phyloP scores from a whole-genome alignment of 2,888 invertebrate genomes.

The Hyposoter didymator region DNA sequence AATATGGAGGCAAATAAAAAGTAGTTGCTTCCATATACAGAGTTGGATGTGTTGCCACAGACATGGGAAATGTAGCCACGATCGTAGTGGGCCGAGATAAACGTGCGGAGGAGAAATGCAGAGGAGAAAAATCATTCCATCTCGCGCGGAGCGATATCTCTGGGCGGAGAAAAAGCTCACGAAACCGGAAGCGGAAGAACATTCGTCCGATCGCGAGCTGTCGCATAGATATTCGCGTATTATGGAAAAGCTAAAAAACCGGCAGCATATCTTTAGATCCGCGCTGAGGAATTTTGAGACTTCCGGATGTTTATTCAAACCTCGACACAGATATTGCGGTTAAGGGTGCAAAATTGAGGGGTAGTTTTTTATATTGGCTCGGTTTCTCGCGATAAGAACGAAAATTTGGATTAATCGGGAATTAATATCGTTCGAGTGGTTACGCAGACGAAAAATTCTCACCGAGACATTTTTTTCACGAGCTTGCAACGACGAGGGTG shows the following conservation, averaged over 20 bases:
- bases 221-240: constrained; percentile 31
- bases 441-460: constrained; percentile 67
- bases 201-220: constrained; percentile 44
- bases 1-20: background rate
- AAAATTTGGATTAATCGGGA: constrained; percentile 69
- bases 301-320: background rate
- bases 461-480: constrained; percentile 37
- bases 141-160: constrained; percentile 43
- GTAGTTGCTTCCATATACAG: background rate
- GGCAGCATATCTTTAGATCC: constrained; percentile 47
- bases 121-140: constrained; percentile 42
- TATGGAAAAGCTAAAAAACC: constrained; percentile 33
- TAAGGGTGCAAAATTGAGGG: background rate
- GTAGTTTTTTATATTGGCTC: constrained; percentile 6
- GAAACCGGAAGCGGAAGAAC: constrained; percentile 45
- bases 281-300: constrained; percentile 24
- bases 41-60: background rate
- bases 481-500: constrained; percentile 29
- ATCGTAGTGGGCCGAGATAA: background rate
- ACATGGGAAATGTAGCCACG: background rate
- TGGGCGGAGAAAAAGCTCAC: constrained; percentile 49
- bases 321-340: background rate
- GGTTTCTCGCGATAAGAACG: constrained; percentile 26
- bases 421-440: constrained; percentile 75
- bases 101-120: constrained; percentile 4